Conservation (phyloP, 2,113 vertebrate genomes). For the Pithys albifrons region DNA sequence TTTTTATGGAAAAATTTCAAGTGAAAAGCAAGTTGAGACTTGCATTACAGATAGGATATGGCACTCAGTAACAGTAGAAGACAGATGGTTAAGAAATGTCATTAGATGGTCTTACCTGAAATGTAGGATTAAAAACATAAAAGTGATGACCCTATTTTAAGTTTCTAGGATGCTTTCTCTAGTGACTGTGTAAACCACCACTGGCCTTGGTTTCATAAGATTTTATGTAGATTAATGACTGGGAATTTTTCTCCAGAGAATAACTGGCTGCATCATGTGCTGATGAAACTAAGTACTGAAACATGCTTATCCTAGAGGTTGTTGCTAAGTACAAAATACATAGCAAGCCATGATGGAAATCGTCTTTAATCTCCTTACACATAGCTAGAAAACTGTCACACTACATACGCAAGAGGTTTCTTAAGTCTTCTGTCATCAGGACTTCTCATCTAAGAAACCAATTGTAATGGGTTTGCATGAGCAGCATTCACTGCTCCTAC, state of each 20-base stretch:
- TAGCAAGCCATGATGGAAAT: neutral
- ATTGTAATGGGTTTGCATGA: neutral
- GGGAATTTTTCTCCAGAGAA: neutral
- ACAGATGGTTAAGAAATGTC: neutral
- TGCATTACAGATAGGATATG: neutral
- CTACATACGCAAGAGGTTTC: neutral
- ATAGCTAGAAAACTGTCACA: neutral
- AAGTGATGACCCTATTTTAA: neutral
- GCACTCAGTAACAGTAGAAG: neutral
- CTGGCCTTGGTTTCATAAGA: neutral
- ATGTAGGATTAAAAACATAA: neutral
- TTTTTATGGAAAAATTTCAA: neutral
- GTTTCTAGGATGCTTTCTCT: neutral
- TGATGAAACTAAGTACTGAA: neutral
- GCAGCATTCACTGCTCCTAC: neutral
- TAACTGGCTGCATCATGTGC: neutral
- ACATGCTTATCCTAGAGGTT: neutral
- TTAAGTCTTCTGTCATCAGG: neutral
- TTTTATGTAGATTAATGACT: neutral
- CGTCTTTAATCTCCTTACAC: neutral
- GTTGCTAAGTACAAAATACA: conserved; percentile 11
- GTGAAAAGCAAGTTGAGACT: neutral
- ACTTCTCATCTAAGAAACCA: neutral
- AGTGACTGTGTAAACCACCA: neutral
- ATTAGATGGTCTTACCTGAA: neutral